Evolutionary conservation across 2,113 vertebrate species (phyloP).

Genomic region (Turnix velox): DNA sequence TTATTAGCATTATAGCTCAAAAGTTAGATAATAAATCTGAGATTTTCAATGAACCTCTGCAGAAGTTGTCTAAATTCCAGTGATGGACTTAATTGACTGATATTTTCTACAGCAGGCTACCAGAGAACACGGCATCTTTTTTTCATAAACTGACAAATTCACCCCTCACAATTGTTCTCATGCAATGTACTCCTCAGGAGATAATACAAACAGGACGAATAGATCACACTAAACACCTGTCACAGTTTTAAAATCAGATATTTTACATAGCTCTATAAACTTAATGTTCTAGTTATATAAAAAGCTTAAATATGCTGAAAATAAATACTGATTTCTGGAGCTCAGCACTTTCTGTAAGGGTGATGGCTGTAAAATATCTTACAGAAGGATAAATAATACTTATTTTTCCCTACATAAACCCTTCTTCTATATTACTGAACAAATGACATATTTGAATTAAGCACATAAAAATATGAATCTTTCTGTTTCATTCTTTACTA

Average conservation of each 20-base stretch:
- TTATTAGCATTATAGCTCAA: not conserved
- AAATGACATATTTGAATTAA: slow-evolving; percentile 34
- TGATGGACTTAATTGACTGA: not conserved
- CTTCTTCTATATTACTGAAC: slow-evolving; percentile 17
- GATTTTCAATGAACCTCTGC: not conserved
- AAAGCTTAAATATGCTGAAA: slow-evolving; percentile 37
- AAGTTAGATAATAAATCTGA: not conserved
- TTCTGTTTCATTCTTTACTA: slow-evolving; percentile 11
- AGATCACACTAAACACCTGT: not conserved
- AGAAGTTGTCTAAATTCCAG: not conserved
- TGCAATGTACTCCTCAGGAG: not conserved
- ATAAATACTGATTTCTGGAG: slow-evolving; percentile 59
- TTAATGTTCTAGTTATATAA: slow-evolving; percentile 19
- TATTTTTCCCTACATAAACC: slow-evolving; percentile 22
- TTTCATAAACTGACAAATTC: not conserved
- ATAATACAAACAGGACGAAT: not conserved
- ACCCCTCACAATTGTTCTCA: not conserved
- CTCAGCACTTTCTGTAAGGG: not conserved
- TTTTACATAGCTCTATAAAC: slow-evolving; percentile 38
- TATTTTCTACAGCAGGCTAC: not conserved
- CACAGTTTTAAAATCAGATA: slow-evolving; percentile 10
- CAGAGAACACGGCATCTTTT: not conserved
- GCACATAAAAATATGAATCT: slow-evolving; percentile 18
- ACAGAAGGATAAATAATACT: slow-evolving; percentile 38
- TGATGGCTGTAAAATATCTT: slow-evolving; percentile 4